These are phyloP conservation scores for Phyllotreta cruciferae DNA, from an alignment of 2,888 invertebrate genomes.

Conservation along the genomic window DNA sequence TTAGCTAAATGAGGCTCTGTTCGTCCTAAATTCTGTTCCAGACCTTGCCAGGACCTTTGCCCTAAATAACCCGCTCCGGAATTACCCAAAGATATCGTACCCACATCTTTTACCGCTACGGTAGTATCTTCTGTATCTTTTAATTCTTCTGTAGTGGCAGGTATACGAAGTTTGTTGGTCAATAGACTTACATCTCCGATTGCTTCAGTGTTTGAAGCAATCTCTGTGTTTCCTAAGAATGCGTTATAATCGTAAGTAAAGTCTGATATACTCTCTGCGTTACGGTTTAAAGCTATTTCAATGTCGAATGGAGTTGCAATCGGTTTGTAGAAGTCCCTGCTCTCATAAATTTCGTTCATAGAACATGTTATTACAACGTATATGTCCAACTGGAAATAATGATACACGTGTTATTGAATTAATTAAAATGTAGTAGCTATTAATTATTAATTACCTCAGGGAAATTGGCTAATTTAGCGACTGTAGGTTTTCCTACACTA, in stretches of 20 bases:
- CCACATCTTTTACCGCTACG: constrained; percentile 56
- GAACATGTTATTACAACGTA: constrained; percentile 93
- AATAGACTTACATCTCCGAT: constrained; percentile 74
- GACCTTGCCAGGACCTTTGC: constrained; percentile 82
- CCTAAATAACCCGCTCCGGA: constrained; percentile 71
- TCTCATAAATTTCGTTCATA: constrained; percentile 84
- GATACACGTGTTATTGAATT: constrained; percentile 30
- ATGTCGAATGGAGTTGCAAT: constrained; percentile 92
- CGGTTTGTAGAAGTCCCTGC: constrained; percentile 87
- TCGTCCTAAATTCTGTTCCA: constrained; percentile 81
- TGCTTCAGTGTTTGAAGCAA: constrained; percentile 29
- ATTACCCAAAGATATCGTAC: constrained; percentile 63
- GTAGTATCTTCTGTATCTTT: constrained; percentile 32
- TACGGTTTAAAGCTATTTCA: constrained; percentile 79
- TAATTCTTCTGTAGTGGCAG: constrained; percentile 42
- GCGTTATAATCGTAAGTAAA: constrained; percentile 74
- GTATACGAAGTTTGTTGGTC: constrained; percentile 68
- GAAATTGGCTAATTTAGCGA: constrained; percentile 94
- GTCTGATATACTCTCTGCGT: constrained; percentile 52
- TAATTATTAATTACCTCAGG: constrained; percentile 68
- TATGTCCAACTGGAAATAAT: constrained; percentile 75
- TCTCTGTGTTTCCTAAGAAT: constrained; percentile 60
- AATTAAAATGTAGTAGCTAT: constrained; percentile 38
- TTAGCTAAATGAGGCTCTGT: constrained; percentile 72
- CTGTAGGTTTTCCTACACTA: constrained; percentile 93